Percentiles rank a stretch among this genome's conserved stretches.
phyloP scores from a whole-genome alignment of 2,797 vertebrate species.

The Notoglanidium macrostoma region DNA sequence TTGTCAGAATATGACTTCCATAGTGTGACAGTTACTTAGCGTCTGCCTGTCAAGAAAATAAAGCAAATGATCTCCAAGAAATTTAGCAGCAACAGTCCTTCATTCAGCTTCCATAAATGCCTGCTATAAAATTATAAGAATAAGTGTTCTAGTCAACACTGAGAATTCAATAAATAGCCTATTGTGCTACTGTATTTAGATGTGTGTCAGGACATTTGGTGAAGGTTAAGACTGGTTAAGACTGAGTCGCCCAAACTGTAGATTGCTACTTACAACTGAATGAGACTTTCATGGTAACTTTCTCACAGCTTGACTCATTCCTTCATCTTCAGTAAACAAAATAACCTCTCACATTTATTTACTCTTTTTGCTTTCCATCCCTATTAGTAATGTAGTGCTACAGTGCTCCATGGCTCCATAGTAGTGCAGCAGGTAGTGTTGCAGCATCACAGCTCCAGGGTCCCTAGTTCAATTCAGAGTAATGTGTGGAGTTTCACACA shows the following conservation, averaged over 20 bases:
- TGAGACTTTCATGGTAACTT: neutral
- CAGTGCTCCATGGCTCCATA: constrained; percentile 8
- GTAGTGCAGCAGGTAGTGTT: neutral
- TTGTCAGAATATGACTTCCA: neutral
- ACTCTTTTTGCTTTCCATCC: neutral
- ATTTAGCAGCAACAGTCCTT: neutral
- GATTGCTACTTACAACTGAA: neutral
- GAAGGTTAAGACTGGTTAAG: neutral
- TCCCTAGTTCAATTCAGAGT: neutral
- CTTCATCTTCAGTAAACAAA: neutral
- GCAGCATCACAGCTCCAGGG: neutral
- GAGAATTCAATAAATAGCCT: neutral
- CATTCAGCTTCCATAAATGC: neutral
- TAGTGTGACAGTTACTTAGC: neutral
- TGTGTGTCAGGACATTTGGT: neutral
- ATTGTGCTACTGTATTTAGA: neutral
- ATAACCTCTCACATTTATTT: neutral
- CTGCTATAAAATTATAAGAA: neutral
- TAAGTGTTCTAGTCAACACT: neutral
- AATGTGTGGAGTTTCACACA: constrained; percentile 7
- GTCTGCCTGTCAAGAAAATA: neutral
- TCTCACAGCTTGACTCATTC: neutral
- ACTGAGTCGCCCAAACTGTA: neutral
- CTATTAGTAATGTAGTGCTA: neutral
- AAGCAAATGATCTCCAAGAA: neutral